Evolutionary conservation across 1,140 invertebrate genomes (phyloP).

Genomic region (Drosophila pseudoananassae): DNA sequence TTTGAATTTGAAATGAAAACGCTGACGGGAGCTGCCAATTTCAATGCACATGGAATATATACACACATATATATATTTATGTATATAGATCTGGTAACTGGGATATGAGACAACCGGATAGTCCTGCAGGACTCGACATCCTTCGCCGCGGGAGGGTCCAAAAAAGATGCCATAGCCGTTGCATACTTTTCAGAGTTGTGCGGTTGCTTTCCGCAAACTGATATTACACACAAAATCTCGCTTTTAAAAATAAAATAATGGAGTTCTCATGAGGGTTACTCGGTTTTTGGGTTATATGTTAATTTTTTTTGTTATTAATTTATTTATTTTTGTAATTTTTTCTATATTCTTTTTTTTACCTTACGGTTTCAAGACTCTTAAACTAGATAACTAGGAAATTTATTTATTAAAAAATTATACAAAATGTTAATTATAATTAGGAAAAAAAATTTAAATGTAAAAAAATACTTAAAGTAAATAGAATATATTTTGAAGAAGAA

Average conservation of each 20-base stretch:
- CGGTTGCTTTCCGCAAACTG: constrained; percentile 64
- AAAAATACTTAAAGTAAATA: no score
- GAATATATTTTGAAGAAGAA: no score
- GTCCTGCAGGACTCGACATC: constrained; percentile 17
- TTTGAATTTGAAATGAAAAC: constrained; percentile 81
- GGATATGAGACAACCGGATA: constrained; percentile 14
- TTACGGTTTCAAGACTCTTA: no score
- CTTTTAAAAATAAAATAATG: neutral
- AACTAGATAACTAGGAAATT: no score
- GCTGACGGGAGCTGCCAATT: constrained; percentile 53
- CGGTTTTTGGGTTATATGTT: neutral
- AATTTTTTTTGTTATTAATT: neutral
- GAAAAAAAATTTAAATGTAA: no score
- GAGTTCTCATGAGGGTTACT: neutral
- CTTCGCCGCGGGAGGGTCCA: constrained; percentile 26
- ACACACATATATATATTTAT: neutral
- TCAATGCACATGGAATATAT: constrained; percentile 32
- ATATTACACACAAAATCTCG: constrained; percentile 53
- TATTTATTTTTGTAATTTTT: neutral
- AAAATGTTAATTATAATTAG: no score
- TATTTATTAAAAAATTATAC: no score
- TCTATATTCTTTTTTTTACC: neutral
- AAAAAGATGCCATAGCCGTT: constrained; percentile 1
- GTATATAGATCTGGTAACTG: neutral
- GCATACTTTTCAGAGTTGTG: constrained; percentile 68